Evolutionary conservation across 2,797 vertebrate species (phyloP), one percentile per base, ranked within the genome.

Genomic region (Pseudotriccus pelzelni): DNA sequence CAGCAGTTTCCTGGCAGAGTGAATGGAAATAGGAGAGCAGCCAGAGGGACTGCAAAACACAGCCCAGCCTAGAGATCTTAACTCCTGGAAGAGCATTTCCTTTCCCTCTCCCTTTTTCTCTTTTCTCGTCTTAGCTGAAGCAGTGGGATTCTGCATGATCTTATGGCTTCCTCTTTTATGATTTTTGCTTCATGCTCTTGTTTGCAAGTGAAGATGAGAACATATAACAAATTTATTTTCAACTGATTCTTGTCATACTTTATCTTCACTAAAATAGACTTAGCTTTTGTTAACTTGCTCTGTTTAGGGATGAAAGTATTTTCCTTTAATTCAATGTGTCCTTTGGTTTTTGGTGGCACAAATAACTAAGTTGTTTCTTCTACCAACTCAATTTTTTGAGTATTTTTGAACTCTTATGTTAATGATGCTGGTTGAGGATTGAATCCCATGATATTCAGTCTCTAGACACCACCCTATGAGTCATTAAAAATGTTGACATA

Each of bases 41-140:
- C 98, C 98, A 98, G 82, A 97, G 97, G 97, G 97, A 98, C 98
- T 98, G 98, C 97, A 98, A 96, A 97, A 97, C 96, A 75, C 93
- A 97, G 97, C 97, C 95, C 75, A 79, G 12, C 87, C 92, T 66
- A 69, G 76, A 50, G 82, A 70, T 69, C 83, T 88, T 75, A 83
- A 89, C 87, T 82, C 55, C 37, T 41, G 75, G 60, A 89, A 64
- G 62, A 83, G 27, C 12, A 6, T 85, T 56, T 59, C 39, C 34
- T 64, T 88, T 84, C 76, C 53, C 39, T 87, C 55, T 91, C 53
- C 22, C 23, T 68, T 84, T 60, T 62, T 77, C 24, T 90, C 21
- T 50, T 60, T 66, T 76, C 36, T 55, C 43, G 43, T 85, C 50
- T 43, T 39, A 77, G 55, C 39, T 49, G 39, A 62, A 83, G 21